A percentile compares a stretch with the other conserved stretches of the same genome.
Evolutionary conservation across 2,888 invertebrate species (phyloP).

Genomic region (Rhogogaster chlorosoma): DNA sequence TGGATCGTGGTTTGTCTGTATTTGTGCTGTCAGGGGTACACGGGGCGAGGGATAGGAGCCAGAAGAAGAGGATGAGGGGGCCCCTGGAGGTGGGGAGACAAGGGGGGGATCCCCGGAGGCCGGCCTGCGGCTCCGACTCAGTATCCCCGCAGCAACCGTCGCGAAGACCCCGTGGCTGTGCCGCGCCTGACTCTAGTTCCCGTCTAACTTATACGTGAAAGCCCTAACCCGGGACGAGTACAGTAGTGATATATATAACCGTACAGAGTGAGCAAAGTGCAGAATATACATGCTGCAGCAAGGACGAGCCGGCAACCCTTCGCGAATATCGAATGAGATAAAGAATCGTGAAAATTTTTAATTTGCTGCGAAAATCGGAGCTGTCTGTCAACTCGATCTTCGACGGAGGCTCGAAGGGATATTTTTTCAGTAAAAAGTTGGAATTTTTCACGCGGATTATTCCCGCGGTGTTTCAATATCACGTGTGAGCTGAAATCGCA

Average conservation of each 20-base stretch:
- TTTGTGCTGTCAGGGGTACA: conserved; percentile 31
- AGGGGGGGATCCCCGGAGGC: conserved; percentile 76
- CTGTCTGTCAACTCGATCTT: no score
- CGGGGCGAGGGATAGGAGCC: conserved; percentile 50
- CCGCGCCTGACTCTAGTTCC: conserved; percentile 52
- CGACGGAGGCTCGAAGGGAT: no score
- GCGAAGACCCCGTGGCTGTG: conserved; percentile 76
- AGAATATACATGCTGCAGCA: background rate
- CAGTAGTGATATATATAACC: background rate
- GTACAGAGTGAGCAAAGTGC: background rate
- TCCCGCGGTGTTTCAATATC: background rate
- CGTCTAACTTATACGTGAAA: conserved; percentile 29
- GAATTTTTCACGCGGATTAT: no score
- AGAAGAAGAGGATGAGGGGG: conserved; percentile 56
- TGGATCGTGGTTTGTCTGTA: background rate
- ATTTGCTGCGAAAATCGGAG: background rate
- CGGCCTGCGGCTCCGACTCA: conserved; percentile 77
- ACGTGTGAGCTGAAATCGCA: background rate
- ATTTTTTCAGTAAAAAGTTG: no score
- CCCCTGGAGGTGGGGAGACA: conserved; percentile 52
- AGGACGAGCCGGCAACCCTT: background rate
- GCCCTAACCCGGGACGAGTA: conserved; percentile 4
- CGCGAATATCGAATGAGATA: background rate
- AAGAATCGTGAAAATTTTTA: background rate
- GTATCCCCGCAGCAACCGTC: conserved; percentile 78